Base-by-base conservation (phyloP, 2,113 vertebrate genomes). In the Sus scrofa region DNA sequence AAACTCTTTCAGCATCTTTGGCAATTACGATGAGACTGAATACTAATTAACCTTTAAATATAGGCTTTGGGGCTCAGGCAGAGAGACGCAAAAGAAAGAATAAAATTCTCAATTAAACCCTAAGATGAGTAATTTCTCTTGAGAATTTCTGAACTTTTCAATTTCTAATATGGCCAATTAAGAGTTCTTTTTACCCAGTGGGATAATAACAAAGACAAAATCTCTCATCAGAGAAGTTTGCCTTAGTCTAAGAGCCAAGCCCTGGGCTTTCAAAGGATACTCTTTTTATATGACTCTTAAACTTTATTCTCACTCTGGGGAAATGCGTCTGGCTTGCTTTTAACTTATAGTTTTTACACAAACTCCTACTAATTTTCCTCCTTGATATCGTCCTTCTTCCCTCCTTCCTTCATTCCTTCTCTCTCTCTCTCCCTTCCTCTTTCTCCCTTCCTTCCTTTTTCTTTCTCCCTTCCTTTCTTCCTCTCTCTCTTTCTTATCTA, bases 31-130 rank as follows among this genome's bases (percentile, higher is more conserved):
- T 65, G 73, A 89, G 67, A 86, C 58, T 5, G 62, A 92, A 91
- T 78, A 60, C 86, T 95, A 91, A 96, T 92, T 96, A 94, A 97
- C 95, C 95, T 97, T 96, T 95, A 96, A 94, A 94, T 63, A 56
- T 14, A 81, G 70, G 78, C 94, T 95, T 88, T 62, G 50, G 89
- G 91, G 88, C 82, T 89, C 15, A 44, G 30, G 70, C 56, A 10
- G 70, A 70, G 22, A 94, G 93, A 94, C 62, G 58, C 44, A 73
- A 88, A 63, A 88, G 62, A 37, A 87, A 78, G 92, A 79, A 78
- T 79, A 96, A 95, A 97, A 96, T 89, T 78, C 73, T 96, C 95
- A 96, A 86, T 96, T 91, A 97, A 90, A 88, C 56, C 82, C 58
- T 93, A 88, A 86, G 65, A 97, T 67, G 56, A 74, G 86, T 37